Conservation (phyloP, 64 coral and sea anemone genomes). For the Cladopsammia gracilis region DNA sequence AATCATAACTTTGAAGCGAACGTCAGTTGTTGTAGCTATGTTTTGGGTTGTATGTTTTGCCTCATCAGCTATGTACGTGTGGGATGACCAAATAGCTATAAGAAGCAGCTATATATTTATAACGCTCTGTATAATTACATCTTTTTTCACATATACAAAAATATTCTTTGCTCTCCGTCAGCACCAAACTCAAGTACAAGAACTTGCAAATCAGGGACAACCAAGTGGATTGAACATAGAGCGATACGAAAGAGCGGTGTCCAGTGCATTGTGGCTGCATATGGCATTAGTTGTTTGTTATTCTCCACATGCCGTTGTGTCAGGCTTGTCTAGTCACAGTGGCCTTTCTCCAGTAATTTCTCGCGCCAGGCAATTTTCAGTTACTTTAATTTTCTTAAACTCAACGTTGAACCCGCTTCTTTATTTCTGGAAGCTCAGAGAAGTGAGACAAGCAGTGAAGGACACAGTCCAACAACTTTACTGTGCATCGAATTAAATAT, state of each 20-base stretch:
- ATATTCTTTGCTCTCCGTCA: background rate
- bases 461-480: background rate
- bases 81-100: background rate
- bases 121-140: background rate
- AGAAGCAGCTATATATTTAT: background rate
- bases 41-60: background rate
- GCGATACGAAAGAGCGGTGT: background rate
- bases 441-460: background rate
- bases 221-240: background rate
- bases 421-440: background rate
- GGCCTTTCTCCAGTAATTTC: background rate
- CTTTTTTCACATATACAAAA: background rate
- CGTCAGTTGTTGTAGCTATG: background rate
- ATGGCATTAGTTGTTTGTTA: background rate
- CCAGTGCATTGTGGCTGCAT: background rate
- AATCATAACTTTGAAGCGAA: background rate
- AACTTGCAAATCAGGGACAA: background rate
- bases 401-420: background rate
- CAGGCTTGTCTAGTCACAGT: background rate
- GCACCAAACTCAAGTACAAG: background rate
- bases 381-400: background rate
- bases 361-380: background rate
- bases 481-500: no score
- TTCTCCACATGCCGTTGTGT: background rate
- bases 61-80: background rate